Conservation (phyloP, 2,888 invertebrate genomes). For the Leucoptera coffeella region DNA sequence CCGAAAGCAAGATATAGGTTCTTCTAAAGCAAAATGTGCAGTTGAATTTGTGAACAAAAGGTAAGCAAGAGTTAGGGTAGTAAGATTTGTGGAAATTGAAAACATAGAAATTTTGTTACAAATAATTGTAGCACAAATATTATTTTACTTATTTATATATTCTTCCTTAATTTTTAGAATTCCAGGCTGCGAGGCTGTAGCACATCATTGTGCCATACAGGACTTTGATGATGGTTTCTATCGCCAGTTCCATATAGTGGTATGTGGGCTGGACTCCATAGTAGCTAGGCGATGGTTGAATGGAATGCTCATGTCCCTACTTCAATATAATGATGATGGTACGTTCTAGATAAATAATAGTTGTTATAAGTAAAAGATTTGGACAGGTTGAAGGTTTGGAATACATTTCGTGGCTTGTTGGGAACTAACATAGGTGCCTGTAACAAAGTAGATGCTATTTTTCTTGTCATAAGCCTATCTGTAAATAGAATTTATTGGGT, state of each 20-base stretch:
- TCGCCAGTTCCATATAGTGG: conserved; percentile 86
- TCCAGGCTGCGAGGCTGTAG: conserved; percentile 78
- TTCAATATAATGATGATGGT: conserved; percentile 74
- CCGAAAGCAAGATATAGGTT: conserved; percentile 88
- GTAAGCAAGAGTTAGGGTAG: conserved; percentile 14
- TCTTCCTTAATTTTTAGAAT: conserved; percentile 51
- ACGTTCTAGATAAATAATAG: conserved; percentile 58
- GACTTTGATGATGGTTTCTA: conserved; percentile 90
- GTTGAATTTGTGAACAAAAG: conserved; percentile 87
- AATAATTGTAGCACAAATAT: too few species aligned
- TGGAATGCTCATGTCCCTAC: conserved; percentile 76
- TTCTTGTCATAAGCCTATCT: too few species aligned
- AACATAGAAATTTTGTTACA: too few species aligned
- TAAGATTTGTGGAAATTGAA: too few species aligned
- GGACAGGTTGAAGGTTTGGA: too few species aligned
- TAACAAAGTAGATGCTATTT: too few species aligned
- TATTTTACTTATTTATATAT: conserved; percentile 1
- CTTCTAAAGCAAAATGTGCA: conserved; percentile 92
- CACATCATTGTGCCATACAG: conserved; percentile 91
- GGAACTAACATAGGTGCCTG: too few species aligned
- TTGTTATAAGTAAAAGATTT: too few species aligned
- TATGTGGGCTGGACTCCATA: conserved; percentile 96
- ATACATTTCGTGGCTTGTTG: too few species aligned
- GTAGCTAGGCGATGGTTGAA: conserved; percentile 97
- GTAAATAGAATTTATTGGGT: too few species aligned